Evolutionary conservation across 1,140 invertebrate species (phyloP), one percentile per base, ranked within the genome.

Genomic region (Drosophila yakuba): DNA sequence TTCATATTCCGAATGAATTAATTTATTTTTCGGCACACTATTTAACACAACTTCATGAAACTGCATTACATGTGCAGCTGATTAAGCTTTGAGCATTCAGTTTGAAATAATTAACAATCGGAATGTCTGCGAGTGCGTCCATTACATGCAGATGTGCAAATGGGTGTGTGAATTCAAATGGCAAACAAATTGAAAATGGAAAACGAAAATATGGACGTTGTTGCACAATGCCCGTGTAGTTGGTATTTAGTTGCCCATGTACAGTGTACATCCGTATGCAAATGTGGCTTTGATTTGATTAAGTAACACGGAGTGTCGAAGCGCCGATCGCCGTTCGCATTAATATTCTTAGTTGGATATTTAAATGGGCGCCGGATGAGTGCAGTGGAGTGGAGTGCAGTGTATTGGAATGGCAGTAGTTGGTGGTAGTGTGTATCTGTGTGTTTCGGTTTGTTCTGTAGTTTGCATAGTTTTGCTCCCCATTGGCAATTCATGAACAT

Each of bases 391-490:
- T 25, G 23, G 12, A 20, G 35, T 14, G 7, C 1, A 17, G 6
- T 6, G 14, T 15, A 11, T 15, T 11, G 7, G 43, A 4, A 4
- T 32, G 32, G 3, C 32, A 32, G 28, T 32, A 10, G 28, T 25
- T 32, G 7, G 28, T 32, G 28, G 28, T 32, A 7, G 32, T 32
- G 36, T 59, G 15, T 28, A 5, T 23, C 23, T 12, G 36, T 23
- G 45, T 62, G 52, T 36, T 14, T 20, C 51, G 60, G 44, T 32
- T 52, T 59, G 35, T 76, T 45, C 44, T 57, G 51, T 28, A 44
- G 59, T 74, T 71, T 55, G 71, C 73, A 68, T 76, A 75, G 73
- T 75, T 75, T 75, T 75, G 72, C 72, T 75, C 73, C 61, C 72
- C 72, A 75, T 75, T 75, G 61, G 72, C 72, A 75, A 75, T 66